Conservation (phyloP, 2,797 vertebrate species). For the Arremon brunneinucha region DNA sequence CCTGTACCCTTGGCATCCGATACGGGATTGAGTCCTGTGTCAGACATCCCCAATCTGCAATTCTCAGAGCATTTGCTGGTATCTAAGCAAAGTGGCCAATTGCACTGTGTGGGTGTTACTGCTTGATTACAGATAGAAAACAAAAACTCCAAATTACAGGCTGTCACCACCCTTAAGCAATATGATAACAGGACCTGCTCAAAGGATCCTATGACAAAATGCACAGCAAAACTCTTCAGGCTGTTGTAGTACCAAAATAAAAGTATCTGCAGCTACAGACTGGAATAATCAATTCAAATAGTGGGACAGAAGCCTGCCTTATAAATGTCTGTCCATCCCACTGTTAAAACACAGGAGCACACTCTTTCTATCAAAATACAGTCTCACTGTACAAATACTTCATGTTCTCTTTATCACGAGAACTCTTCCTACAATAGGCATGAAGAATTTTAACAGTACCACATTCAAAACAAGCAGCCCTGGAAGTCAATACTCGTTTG, state of each 20-base stretch:
- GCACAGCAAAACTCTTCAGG: background rate
- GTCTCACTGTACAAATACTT: background rate
- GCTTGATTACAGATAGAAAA: background rate
- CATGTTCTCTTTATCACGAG: background rate
- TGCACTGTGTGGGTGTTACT: background rate
- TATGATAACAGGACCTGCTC: background rate
- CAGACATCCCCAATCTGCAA: background rate
- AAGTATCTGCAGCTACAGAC: background rate
- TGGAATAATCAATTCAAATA: background rate
- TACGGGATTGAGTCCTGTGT: background rate
- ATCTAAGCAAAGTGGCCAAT: background rate
- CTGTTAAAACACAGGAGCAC: background rate
- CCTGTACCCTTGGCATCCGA: background rate
- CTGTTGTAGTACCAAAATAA: background rate
- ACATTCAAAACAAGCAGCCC: background rate
- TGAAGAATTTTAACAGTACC: background rate
- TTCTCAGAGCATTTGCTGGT: background rate
- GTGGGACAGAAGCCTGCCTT: background rate
- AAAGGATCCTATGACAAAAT: background rate
- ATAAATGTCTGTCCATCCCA: background rate
- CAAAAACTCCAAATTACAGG: background rate
- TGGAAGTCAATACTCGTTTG: background rate
- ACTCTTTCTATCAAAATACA: background rate
- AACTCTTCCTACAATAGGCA: background rate
- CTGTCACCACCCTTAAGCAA: background rate